phyloP scores from a whole-genome alignment of 2,113 vertebrate species.

The Engystomops pustulosus region DNA sequence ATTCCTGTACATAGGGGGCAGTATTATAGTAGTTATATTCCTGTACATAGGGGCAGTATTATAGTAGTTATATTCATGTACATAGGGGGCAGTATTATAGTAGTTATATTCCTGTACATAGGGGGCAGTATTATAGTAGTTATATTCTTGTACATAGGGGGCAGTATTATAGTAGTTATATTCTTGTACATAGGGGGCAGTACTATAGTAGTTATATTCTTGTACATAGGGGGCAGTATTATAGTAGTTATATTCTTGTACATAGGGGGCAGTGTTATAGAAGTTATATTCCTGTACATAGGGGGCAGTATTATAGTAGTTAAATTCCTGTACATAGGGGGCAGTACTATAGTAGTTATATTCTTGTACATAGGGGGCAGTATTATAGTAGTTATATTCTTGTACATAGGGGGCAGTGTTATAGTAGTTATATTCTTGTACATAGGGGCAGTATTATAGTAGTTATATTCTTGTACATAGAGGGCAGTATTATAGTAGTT shows the following conservation, averaged over 20 bases:
- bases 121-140: not conserved
- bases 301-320: too few species aligned
- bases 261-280: too few species aligned
- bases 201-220: too few species aligned
- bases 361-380: not conserved
- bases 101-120: not conserved
- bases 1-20: not conserved
- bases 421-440: slow-evolving; percentile 5
- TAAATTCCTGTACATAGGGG: too few species aligned
- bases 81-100: not conserved
- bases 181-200: too few species aligned
- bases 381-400: slow-evolving; percentile 12
- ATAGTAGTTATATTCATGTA: not conserved
- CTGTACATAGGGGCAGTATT: not conserved
- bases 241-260: too few species aligned
- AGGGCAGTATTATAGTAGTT: not conserved
- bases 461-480: not conserved
- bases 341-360: not conserved
- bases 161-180: not conserved
- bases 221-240: too few species aligned
- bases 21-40: slow-evolving; percentile 3
- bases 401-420: not conserved
- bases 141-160: not conserved
- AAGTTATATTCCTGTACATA: too few species aligned
- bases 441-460: not conserved